Evolutionary conservation across 2,888 invertebrate genomes (phyloP).

Genomic region (Thereva unica): DNA sequence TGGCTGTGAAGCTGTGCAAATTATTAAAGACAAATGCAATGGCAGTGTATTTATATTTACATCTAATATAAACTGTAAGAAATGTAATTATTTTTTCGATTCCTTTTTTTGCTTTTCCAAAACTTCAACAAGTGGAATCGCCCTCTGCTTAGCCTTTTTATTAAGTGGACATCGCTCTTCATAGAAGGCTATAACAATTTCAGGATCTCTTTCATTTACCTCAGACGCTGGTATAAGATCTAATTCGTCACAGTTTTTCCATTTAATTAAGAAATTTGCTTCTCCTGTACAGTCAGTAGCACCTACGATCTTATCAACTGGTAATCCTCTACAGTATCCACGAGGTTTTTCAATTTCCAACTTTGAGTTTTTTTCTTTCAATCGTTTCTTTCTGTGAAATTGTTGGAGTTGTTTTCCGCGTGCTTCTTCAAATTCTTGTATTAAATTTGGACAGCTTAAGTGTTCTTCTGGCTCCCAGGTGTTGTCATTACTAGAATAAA

Average conservation of each 20-base stretch:
- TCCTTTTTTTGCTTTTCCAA: constrained; percentile 46
- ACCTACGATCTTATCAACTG: constrained; percentile 85
- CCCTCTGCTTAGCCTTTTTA: constrained; percentile 51
- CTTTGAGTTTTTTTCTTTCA: constrained; percentile 56
- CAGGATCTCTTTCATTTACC: constrained; percentile 64
- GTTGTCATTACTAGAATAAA: constrained; percentile 73
- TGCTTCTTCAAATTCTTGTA: constrained; percentile 81
- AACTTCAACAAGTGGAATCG: constrained; percentile 43
- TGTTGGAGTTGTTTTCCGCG: constrained; percentile 62
- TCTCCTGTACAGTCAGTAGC: constrained; percentile 88
- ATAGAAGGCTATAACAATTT: constrained; percentile 68
- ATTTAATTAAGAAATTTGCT: constrained; percentile 87
- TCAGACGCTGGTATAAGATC: constrained; percentile 68
- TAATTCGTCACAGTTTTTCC: constrained; percentile 72
- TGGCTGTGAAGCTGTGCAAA: not conserved
- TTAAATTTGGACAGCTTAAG: constrained; percentile 86
- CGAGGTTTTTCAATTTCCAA: constrained; percentile 66
- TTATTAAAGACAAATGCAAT: no score
- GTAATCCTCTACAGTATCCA: constrained; percentile 78
- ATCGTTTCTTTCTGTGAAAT: not conserved
- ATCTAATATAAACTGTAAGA: not conserved
- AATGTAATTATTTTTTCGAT: not conserved
- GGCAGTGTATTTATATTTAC: no score
- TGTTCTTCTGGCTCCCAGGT: constrained; percentile 97
- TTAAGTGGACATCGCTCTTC: constrained; percentile 60